Evolutionary conservation across 1,140 invertebrate genomes (phyloP).

Genomic region (Apolygus lucorum): DNA sequence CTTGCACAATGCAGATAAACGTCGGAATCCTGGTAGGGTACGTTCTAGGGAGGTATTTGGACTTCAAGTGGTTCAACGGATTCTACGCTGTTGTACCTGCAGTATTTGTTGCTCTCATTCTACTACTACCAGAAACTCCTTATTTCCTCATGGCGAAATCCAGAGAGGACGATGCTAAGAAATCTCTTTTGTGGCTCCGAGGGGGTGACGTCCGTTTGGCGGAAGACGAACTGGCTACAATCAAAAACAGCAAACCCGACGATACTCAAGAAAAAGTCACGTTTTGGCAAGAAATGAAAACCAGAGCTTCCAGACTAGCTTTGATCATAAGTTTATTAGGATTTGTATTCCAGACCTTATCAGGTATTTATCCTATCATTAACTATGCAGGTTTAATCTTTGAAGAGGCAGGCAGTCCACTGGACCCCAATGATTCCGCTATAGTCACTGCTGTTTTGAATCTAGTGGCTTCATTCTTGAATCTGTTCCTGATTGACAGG

Average conservation of each 20-base stretch:
- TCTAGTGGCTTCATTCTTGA: neutral
- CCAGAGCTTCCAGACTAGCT: neutral
- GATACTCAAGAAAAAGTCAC: too few relatives aligned
- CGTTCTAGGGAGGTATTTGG: neutral
- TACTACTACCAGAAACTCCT: neutral
- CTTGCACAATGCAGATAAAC: neutral
- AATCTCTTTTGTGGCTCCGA: neutral
- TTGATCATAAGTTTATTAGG: conserved; percentile 1
- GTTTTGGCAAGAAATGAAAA: too few relatives aligned
- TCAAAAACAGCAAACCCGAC: too few relatives aligned
- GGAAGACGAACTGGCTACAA: neutral
- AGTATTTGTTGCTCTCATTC: neutral
- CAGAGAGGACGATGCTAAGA: neutral
- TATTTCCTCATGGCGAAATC: neutral
- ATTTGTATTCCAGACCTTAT: neutral
- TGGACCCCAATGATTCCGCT: neutral
- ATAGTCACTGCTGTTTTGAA: neutral
- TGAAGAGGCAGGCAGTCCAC: neutral
- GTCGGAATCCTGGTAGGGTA: conserved; percentile 2
- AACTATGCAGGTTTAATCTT: neutral
- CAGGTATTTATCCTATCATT: neutral
- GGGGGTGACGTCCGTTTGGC: neutral
- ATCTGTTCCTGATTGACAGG: neutral
- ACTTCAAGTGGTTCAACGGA: neutral
- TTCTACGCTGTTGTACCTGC: neutral